Evolutionary conservation across 2,797 vertebrate genomes (phyloP).

Genomic region (Mastacembelus armatus): DNA sequence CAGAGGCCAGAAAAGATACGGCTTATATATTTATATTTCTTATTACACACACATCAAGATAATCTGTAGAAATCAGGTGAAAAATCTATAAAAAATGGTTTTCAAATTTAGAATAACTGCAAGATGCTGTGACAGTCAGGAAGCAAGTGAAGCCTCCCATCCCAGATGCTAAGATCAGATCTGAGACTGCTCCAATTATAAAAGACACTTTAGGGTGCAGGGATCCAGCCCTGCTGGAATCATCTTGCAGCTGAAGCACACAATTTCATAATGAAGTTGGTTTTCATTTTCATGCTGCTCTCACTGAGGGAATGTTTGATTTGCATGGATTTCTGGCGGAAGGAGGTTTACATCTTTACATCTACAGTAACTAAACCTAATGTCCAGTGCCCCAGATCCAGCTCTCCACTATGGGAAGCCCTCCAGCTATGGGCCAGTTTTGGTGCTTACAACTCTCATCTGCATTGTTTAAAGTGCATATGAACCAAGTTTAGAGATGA

Average conservation of each 20-base stretch:
- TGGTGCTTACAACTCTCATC: too few species aligned
- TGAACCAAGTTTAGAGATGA: too few species aligned
- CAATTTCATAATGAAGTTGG: slow-evolving; percentile 15
- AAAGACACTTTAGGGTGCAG: slow-evolving; percentile 32
- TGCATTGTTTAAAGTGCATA: too few species aligned
- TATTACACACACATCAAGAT: not conserved
- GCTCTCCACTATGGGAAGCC: too few species aligned
- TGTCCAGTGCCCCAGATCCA: too few species aligned
- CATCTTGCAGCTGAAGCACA: slow-evolving; percentile 13
- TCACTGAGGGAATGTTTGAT: slow-evolving; percentile 7
- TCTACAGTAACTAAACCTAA: too few species aligned
- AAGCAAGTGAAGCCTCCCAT: slow-evolving; percentile 5
- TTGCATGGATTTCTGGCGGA: not conserved
- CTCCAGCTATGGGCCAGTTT: too few species aligned
- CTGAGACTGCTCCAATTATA: slow-evolving; percentile 44
- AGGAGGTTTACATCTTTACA: too few species aligned
- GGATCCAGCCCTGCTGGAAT: slow-evolving; percentile 13
- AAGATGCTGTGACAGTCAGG: slow-evolving; percentile 27
- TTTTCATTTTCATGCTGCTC: not conserved
- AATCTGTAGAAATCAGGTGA: not conserved
- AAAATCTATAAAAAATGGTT: too few species aligned
- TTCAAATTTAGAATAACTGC: slow-evolving; percentile 14
- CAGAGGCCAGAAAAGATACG: not conserved
- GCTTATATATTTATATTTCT: not conserved
- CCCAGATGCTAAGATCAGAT: slow-evolving; percentile 31